These are phyloP conservation scores for Microctonus brassicae DNA, from an alignment of 2,888 invertebrate genomes.

Conservation along the genomic window DNA sequence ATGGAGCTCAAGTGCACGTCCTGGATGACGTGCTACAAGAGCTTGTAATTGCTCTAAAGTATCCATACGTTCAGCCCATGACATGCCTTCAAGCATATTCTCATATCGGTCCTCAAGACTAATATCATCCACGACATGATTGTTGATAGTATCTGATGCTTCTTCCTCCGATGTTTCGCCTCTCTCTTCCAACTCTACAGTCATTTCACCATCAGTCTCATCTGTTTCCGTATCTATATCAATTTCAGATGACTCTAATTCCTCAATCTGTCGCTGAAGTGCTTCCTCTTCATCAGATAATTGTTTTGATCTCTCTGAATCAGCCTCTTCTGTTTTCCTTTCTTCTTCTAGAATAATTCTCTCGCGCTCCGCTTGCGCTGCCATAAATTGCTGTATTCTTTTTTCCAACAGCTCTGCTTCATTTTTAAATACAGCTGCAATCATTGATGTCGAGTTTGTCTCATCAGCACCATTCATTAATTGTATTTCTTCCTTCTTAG, in stretches of 20 bases:
- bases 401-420: conserved; percentile 67
- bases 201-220: conserved; percentile 80
- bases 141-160: conserved; percentile 33
- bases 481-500: conserved; percentile 31
- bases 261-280: conserved; percentile 81
- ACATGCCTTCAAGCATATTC: conserved; percentile 74
- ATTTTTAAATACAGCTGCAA: conserved; percentile 66
- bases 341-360: conserved; percentile 68
- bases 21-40: conserved; percentile 89
- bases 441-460: conserved; percentile 65
- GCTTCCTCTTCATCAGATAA: conserved; percentile 83
- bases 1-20: conserved; percentile 91
- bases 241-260: conserved; percentile 80
- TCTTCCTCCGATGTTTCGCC: conserved; percentile 52
- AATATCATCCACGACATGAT: conserved; percentile 56
- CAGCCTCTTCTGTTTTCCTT: conserved; percentile 75
- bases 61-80: conserved; percentile 89
- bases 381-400: conserved; percentile 67
- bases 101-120: conserved; percentile 67
- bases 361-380: conserved; percentile 67
- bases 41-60: conserved; percentile 83
- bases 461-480: conserved; percentile 47
- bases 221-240: conserved; percentile 87
- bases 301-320: conserved; percentile 76
- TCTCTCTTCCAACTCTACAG: conserved; percentile 69